These are phyloP conservation scores for Eurytoma californica DNA, from an alignment of 2,888 invertebrate genomes.

Conservation along the genomic window DNA sequence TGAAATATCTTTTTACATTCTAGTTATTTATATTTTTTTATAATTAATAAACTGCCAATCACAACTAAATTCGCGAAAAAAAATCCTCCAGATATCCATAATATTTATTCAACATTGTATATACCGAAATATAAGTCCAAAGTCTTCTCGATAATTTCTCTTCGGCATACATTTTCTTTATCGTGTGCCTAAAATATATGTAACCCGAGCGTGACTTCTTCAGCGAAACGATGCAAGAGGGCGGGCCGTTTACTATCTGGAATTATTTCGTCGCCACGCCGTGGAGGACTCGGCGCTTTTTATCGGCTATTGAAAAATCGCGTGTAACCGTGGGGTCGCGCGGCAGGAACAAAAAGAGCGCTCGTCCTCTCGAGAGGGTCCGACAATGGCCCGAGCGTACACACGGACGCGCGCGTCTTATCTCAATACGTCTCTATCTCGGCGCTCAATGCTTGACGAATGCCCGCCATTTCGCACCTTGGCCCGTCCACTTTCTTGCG, in stretches of 20 bases:
- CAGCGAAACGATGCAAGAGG: neutral
- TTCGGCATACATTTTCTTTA: too few relatives aligned
- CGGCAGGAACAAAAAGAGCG: slow-evolving; percentile 52
- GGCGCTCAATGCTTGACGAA: slow-evolving; percentile 70
- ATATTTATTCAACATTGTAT: too few relatives aligned
- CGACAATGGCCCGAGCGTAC: slow-evolving; percentile 5
- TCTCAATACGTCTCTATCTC: slow-evolving; percentile 70
- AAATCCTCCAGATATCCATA: too few relatives aligned
- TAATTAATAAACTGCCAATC: too few relatives aligned
- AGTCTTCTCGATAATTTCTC: too few relatives aligned
- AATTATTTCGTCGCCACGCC: slow-evolving; percentile 18
- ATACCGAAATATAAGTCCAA: too few relatives aligned
- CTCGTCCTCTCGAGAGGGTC: neutral
- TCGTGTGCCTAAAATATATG: slow-evolving; percentile 15
- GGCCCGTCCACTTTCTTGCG: slow-evolving; percentile 54
- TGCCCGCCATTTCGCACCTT: slow-evolving; percentile 66
- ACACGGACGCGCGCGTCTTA: slow-evolving; percentile 57
- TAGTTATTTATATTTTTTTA: too few relatives aligned
- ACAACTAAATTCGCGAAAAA: too few relatives aligned
- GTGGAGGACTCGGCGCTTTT: slow-evolving; percentile 23
- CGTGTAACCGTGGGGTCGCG: slow-evolving; percentile 53
- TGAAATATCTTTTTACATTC: too few relatives aligned
- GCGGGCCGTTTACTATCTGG: slow-evolving; percentile 2
- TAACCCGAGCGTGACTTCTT: neutral
- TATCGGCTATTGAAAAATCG: slow-evolving; percentile 54